Conservation (phyloP, 2,797 vertebrate genomes). For the Gila robusta region DNA sequence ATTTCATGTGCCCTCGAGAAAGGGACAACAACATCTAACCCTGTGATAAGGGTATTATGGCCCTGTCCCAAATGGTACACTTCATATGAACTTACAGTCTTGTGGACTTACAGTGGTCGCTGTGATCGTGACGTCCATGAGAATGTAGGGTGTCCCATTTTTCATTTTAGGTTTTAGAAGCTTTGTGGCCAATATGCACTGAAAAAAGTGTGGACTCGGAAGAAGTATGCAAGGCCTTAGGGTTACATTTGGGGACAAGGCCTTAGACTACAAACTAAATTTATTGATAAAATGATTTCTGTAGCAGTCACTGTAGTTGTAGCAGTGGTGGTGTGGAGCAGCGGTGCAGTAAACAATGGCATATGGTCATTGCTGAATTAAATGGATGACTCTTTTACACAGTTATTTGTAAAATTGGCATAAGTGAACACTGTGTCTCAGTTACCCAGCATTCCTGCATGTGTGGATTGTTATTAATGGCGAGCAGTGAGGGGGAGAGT, state of each 20-base stretch:
- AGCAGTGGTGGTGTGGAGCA: not conserved
- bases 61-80: no score
- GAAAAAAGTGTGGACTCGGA: no score
- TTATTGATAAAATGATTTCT: not conserved
- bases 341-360: not conserved
- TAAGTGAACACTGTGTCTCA: not conserved
- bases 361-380: not conserved
- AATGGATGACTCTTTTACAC: not conserved
- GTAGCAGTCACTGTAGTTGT: not conserved
- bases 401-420: not conserved
- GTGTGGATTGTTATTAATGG: slow-evolving; percentile 33
- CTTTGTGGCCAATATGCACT: not conserved
- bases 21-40: no score
- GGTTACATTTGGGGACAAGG: not conserved
- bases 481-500: slow-evolving; percentile 5
- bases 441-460: slow-evolving; percentile 12
- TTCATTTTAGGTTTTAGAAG: not conserved
- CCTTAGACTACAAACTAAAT: not conserved
- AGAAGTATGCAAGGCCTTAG: no score
- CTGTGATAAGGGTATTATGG: no score
- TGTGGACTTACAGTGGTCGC: not conserved
- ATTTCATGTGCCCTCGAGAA: no score
- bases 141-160: not conserved
- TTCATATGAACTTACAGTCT: not conserved
- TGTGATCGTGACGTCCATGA: not conserved